Evolutionary conservation across 2,888 invertebrate genomes (phyloP), one percentile per base, ranked within the genome.

Genomic region (Pycnomerus fuliginosus): DNA sequence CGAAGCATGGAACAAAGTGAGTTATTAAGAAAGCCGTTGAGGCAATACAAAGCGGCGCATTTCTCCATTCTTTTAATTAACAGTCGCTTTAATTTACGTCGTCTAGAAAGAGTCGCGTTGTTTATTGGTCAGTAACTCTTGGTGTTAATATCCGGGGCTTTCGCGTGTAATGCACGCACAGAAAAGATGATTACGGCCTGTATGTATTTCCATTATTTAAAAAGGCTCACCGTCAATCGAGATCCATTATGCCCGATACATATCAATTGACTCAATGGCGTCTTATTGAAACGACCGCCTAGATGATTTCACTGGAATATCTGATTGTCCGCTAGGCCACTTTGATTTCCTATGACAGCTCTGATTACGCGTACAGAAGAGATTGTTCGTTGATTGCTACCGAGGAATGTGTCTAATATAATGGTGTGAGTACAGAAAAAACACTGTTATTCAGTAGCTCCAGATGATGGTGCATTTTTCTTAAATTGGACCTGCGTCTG

Each of bases 21-120:
- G 52, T 58, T 58, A 58, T 57, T 54, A 58, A 50, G 51, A 44
- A n/a, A n/a, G n/a, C n/a, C n/a, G 20, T 45, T 48, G 44, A 20
- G 25, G 38, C 48, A 50, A 38, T 37, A 46, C 51, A 56, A 54
- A 48, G 48, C 55, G 37, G 52, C 53, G 45, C 36, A 53, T 55
- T 52, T 44, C 37, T 39, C 37, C 39, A 45, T 52, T 49, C 48
- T 49, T 54, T 55, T 54, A 56, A 56, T 55, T 55, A 53, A 46
- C 50, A 41, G 28, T 40, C 45, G 27, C 50, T 47, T 53, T 52
- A 52, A 55, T 52, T 55, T 48, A 50, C 45, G 41, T 37, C 42
- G 36, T 31, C 32, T 41, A 41, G 45, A 50, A 35, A 10, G 13
- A 28, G 17, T 39, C 32, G 32, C 32, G 31, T 24, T 13, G 24